Conservation (phyloP, 2,113 vertebrate genomes). For the Loxodonta africana region DNA sequence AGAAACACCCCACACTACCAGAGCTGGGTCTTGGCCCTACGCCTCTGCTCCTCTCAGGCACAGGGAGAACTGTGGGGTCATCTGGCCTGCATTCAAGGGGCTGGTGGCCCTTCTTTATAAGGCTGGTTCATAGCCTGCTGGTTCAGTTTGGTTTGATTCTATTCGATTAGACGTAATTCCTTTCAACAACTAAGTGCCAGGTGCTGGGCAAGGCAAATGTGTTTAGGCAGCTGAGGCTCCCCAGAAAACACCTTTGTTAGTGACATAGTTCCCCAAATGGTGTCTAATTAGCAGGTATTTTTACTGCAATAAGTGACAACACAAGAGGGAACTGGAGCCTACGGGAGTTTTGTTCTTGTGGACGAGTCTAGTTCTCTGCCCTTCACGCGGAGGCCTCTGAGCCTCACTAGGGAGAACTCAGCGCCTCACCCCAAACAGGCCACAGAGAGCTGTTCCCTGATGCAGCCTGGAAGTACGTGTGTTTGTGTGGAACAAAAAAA, state of each 20-base stretch:
- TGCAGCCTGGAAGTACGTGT: background rate
- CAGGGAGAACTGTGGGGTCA: background rate
- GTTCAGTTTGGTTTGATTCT: background rate
- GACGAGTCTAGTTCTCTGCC: background rate
- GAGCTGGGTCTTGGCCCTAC: background rate
- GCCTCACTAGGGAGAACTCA: background rate
- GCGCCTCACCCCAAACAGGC: background rate
- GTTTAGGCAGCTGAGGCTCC: conserved; percentile 5
- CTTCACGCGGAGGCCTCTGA: background rate
- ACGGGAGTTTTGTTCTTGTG: background rate
- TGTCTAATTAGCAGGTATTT: background rate
- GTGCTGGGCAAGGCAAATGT: background rate
- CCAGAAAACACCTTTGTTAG: background rate
- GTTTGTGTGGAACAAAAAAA: conserved; percentile 14
- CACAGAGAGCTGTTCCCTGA: background rate
- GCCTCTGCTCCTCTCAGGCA: background rate
- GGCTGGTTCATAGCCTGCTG: background rate
- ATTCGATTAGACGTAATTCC: conserved; percentile 25
- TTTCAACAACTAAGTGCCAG: conserved; percentile 5
- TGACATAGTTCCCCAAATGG: conserved; percentile 19
- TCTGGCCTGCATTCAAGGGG: background rate
- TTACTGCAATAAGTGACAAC: background rate
- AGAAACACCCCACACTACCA: background rate
- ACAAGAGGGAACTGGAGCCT: background rate
- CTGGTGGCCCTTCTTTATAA: background rate